These are phyloP conservation scores for Anomalospiza imberbis DNA, from an alignment of 2,797 vertebrate species.

Conservation along the genomic window DNA sequence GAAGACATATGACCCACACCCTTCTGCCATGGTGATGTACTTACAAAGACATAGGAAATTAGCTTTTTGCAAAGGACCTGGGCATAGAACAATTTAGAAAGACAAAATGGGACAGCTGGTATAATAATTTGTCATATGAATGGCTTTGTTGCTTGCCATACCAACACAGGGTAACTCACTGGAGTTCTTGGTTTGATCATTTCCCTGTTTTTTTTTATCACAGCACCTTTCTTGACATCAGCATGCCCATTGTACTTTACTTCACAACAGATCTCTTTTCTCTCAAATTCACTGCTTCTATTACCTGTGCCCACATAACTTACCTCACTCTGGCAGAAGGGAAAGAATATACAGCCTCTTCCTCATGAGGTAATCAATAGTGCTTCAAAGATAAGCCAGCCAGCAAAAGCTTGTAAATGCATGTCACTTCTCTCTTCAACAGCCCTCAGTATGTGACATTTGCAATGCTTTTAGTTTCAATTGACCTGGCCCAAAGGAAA, in stretches of 20 bases:
- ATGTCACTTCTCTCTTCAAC: neutral
- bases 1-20: neutral
- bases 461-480: neutral
- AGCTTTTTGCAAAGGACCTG: neutral
- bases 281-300: slow-evolving; percentile 36
- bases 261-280: neutral
- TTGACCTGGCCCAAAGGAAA: neutral
- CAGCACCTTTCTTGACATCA: neutral
- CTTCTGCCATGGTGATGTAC: neutral
- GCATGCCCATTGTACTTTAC: neutral
- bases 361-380: slow-evolving; percentile 54
- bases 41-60: neutral
- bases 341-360: slow-evolving; percentile 35
- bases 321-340: neutral
- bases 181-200: neutral
- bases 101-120: neutral
- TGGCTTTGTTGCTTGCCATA: neutral
- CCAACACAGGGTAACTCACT: neutral
- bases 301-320: slow-evolving; percentile 56
- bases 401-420: slow-evolving; percentile 10
- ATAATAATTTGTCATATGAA: neutral
- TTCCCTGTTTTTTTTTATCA: neutral
- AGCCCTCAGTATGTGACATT: neutral
- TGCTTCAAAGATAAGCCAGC: slow-evolving; percentile 26
- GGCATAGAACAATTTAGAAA: neutral